Evolutionary conservation across 2,888 invertebrate genomes (phyloP).

Genomic region (Yponomeuta malinellus): DNA sequence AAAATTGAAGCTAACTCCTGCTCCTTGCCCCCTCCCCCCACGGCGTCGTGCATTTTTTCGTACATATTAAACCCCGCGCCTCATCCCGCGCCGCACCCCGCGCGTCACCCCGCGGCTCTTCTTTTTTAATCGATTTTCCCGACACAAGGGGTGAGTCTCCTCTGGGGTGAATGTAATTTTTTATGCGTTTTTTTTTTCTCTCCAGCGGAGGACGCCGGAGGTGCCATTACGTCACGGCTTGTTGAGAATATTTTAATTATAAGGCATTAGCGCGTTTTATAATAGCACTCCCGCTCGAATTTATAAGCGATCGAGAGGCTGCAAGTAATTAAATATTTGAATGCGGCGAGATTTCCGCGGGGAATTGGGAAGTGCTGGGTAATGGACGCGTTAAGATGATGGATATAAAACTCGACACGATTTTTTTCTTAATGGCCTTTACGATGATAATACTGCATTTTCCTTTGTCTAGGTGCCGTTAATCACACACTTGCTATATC

Average conservation of each 20-base stretch:
- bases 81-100: conserved; percentile 51
- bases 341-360: conserved; percentile 73
- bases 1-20: conserved; percentile 72
- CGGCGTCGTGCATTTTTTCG: conserved; percentile 75
- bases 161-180: conserved; percentile 76
- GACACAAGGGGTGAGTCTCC: conserved; percentile 76
- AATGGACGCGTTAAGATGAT: conserved; percentile 70
- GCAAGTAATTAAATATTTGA: conserved; percentile 75
- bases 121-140: conserved; percentile 76
- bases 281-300: conserved; percentile 70
- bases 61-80: conserved; percentile 71
- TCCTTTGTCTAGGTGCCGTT: conserved; percentile 21
- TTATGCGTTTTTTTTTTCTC: conserved; percentile 71
- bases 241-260: conserved; percentile 78
- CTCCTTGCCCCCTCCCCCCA: conserved; percentile 58
- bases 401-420: conserved; percentile 72
- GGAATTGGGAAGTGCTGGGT: conserved; percentile 54
- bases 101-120: conserved; percentile 66
- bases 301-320: conserved; percentile 72
- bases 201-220: conserved; percentile 68
- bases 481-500: background rate
- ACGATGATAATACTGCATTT: conserved; percentile 43
- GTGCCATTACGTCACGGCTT: conserved; percentile 77
- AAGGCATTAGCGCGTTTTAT: conserved; percentile 76
- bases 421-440: conserved; percentile 68